Evolutionary conservation across 2,113 vertebrate species (phyloP), one percentile per base, ranked within the genome.

Genomic region (Aspidoscelis tigris): DNA sequence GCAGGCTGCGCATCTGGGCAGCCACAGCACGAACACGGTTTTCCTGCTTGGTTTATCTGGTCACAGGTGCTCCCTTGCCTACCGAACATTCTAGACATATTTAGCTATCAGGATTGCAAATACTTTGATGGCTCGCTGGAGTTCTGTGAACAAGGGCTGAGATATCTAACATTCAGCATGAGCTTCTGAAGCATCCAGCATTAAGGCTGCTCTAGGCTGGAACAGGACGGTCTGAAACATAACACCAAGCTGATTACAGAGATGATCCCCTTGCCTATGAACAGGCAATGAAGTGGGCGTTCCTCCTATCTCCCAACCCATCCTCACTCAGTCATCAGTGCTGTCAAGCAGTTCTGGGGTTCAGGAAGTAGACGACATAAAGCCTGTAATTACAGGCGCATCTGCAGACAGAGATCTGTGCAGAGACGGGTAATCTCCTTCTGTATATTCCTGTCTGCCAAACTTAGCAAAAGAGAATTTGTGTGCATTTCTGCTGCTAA

Each of bases 231-330:
- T 61, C 70, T 86, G 85, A 86, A 84, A 87, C 90, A 88, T 91
- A 91, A 92, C 84, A 87, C 91, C 92, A 70, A 92, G 88, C 41
- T 58, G 91, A 92, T 91, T 92, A 92, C 88, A 90, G 61, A 2
- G 68, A 89, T 88, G 89, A 78, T 89, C 89, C 24, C 86, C 80
- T 88, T 88, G 82, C 47, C 90, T 20, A 55, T 58, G 14, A 47
- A 79, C n/a, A 61, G 14, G 85, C 70, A 64, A 14, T 61, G 76
- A 90, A 86, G 18, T 22, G 43, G 72, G 58, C 43, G 33, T 66
- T 53, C 47, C 64, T 12, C 55, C 61, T 50, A 16, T 39, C 44
- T 72, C 1, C 72, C 7, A 76, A 88, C 86, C 84, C 82, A 9
- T 9, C 84, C 78, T 70, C 44, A 58, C 33, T n/a, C 73, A n/a